Conservation (phyloP, 2,888 invertebrate genomes). For the Desoria tigrina region DNA sequence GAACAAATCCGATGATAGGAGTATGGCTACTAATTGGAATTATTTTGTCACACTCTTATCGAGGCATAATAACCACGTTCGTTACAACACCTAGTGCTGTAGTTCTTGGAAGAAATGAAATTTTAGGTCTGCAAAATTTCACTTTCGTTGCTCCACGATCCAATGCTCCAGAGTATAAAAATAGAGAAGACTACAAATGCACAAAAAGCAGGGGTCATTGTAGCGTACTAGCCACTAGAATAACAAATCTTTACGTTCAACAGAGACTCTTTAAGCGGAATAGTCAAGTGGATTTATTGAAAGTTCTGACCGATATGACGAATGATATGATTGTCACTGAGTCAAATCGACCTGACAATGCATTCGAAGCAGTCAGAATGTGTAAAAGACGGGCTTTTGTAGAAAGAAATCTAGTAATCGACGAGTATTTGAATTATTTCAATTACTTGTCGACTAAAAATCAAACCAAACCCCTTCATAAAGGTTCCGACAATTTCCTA, state of each 20-base stretch:
- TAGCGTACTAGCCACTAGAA: not conserved
- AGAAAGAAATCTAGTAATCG: not conserved
- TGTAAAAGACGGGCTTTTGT: not conserved
- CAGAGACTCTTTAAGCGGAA: too few species aligned
- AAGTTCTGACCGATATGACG: too few species aligned
- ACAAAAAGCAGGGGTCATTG: not conserved
- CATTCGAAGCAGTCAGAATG: not conserved
- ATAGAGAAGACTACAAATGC: not conserved
- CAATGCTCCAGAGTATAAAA: not conserved
- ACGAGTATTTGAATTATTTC: not conserved
- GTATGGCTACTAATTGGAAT: constrained; percentile 1
- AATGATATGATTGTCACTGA: too few species aligned
- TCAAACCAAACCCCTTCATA: not conserved
- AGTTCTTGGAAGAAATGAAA: not conserved
- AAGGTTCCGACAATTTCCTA: not conserved
- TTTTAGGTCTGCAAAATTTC: not conserved
- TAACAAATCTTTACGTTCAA: not conserved
- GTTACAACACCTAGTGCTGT: not conserved
- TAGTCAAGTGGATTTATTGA: too few species aligned
- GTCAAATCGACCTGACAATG: not conserved
- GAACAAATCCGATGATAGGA: not conserved
- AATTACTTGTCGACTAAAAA: not conserved
- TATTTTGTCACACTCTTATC: not conserved
- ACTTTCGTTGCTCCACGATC: not conserved
- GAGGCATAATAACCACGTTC: not conserved